phyloP scores from a whole-genome alignment of 2,888 invertebrate species.

The Acleris emargana region DNA sequence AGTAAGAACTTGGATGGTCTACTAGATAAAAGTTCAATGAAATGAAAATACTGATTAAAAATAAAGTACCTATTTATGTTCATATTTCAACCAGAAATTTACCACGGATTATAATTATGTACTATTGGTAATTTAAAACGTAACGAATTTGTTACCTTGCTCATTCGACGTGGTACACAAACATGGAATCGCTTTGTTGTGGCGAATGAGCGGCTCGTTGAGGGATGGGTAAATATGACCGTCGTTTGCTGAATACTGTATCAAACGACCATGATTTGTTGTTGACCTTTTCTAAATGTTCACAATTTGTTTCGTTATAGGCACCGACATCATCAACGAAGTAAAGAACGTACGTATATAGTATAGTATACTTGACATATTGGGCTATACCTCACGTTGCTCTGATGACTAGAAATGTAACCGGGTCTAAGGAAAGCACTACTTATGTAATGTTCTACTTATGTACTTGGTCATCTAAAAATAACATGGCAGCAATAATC shows the following conservation, averaged over 20 bases:
- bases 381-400: not conserved
- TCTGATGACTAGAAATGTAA: too few species aligned
- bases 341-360: not conserved
- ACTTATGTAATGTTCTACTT: too few species aligned
- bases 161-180: slow-evolving; percentile 52
- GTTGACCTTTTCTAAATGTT: slow-evolving; percentile 51
- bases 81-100: not conserved
- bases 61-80: not conserved
- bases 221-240: slow-evolving; percentile 55
- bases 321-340: slow-evolving; percentile 2
- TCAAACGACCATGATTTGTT: slow-evolving; percentile 56
- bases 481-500: too few species aligned
- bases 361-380: not conserved
- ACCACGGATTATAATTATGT: slow-evolving; percentile 3
- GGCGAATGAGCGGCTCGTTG: slow-evolving; percentile 47
- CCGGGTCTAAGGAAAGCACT: too few species aligned
- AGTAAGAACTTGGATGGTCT: too few species aligned
- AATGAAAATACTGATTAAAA: too few species aligned
- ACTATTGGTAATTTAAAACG: slow-evolving; percentile 40
- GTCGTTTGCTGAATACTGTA: slow-evolving; percentile 52
- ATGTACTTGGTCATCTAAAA: too few species aligned
- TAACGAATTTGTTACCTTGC: slow-evolving; percentile 55
- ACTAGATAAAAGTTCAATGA: too few species aligned
- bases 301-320: slow-evolving; percentile 38
- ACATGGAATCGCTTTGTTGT: slow-evolving; percentile 54